phyloP scores from a whole-genome alignment of 2,113 vertebrate genomes.

The Sphyrna mokarran region DNA sequence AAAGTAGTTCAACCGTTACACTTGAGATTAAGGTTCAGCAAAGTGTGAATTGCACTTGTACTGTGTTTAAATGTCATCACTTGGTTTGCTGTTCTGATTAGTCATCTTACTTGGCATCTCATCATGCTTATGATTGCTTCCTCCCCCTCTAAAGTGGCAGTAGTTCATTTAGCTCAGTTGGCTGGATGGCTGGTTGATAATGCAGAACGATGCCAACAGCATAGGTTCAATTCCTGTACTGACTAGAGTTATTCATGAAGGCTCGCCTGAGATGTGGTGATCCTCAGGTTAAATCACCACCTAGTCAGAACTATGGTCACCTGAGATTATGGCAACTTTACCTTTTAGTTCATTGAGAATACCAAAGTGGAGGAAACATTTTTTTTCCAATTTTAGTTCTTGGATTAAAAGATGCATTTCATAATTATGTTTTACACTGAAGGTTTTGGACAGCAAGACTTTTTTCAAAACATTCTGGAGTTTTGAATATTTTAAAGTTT shows the following conservation, averaged over 20 bases:
- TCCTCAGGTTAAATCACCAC: too few species aligned
- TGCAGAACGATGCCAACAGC: too few species aligned
- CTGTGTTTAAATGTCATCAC: neutral
- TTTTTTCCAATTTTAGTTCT: neutral
- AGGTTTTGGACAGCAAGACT: neutral
- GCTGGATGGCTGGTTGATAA: too few species aligned
- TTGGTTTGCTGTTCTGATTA: neutral
- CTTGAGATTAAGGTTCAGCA: neutral
- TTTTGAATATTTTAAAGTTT: neutral
- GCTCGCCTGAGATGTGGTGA: too few species aligned
- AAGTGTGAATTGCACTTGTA: neutral
- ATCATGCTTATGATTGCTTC: neutral
- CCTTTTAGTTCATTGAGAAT: too few species aligned
- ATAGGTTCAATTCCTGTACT: too few species aligned
- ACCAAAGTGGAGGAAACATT: neutral
- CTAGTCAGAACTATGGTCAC: too few species aligned
- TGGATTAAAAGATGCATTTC: neutral
- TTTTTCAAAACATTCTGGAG: neutral
- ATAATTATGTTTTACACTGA: neutral
- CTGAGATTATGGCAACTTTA: too few species aligned
- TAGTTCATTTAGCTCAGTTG: neutral
- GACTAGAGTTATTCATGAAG: too few species aligned
- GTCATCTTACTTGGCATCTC: conserved; percentile 20
- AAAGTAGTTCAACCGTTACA: neutral
- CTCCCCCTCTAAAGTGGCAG: neutral